phyloP scores from a whole-genome alignment of 2,797 vertebrate genomes.

The Pteronotus mesoamericanus region DNA sequence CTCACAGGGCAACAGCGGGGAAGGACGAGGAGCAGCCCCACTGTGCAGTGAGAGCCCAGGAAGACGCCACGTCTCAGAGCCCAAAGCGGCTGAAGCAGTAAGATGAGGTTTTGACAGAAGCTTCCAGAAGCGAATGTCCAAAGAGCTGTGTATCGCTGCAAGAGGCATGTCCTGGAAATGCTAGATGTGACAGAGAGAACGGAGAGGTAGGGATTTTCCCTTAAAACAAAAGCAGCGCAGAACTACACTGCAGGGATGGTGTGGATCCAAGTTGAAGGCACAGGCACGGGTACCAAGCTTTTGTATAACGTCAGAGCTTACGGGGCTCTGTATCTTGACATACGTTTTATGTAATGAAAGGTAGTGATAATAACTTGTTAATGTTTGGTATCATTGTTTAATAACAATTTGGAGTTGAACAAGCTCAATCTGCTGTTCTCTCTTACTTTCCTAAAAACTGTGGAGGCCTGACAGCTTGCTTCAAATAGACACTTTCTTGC shows the following conservation, averaged over 20 bases:
- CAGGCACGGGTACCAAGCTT: background rate
- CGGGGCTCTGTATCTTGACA: background rate
- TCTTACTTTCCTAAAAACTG: background rate
- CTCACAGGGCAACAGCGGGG: background rate
- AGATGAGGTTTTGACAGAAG: background rate
- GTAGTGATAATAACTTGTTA: no score
- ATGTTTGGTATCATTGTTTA: background rate
- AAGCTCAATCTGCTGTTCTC: background rate
- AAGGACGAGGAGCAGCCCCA: background rate
- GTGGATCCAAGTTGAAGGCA: background rate
- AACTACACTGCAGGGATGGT: background rate
- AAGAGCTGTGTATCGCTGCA: background rate
- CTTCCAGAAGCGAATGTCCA: background rate
- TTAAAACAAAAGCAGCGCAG: background rate
- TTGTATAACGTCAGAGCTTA: background rate
- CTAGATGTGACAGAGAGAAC: background rate
- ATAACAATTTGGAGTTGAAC: background rate
- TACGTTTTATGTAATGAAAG: background rate
- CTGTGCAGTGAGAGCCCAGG: background rate
- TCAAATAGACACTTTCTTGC: background rate
- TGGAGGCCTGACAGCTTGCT: background rate
- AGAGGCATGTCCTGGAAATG: background rate
- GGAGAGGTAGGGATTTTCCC: background rate
- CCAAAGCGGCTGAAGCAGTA: background rate
- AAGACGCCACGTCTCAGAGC: background rate